phyloP scores from a whole-genome alignment of 2,888 invertebrate genomes.

The Drosophila eohydei region DNA sequence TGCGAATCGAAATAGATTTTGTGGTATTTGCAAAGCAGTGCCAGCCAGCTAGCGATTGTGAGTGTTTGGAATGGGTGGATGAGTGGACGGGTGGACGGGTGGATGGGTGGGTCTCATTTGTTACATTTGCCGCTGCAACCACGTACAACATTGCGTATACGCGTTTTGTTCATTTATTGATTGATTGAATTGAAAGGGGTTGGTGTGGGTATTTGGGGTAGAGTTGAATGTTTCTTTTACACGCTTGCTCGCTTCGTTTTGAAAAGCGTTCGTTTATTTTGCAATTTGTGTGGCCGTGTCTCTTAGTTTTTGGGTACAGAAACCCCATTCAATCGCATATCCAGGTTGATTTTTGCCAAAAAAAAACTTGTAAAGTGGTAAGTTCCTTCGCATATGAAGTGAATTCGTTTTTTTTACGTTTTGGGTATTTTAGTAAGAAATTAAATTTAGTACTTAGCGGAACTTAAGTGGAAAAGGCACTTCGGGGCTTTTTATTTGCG shows the following conservation, averaged over 20 bases:
- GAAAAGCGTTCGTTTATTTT: constrained; percentile 57
- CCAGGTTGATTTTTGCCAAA: constrained; percentile 49
- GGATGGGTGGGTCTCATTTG: constrained; percentile 65
- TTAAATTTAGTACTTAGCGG: constrained; percentile 70
- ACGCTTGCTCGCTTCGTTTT: constrained; percentile 53
- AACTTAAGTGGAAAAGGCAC: constrained; percentile 32
- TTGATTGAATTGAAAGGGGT: constrained; percentile 60
- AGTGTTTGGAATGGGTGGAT: constrained; percentile 30
- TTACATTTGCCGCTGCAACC: constrained; percentile 61
- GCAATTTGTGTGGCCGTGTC: constrained; percentile 53
- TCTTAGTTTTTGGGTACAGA: constrained; percentile 24
- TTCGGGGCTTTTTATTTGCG: constrained; percentile 53
- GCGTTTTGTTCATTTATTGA: constrained; percentile 79
- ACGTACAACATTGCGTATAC: constrained; percentile 76
- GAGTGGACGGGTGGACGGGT: constrained; percentile 22
- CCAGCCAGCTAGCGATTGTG: constrained; percentile 48
- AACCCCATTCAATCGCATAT: constrained; percentile 61
- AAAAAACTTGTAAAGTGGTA: neutral
- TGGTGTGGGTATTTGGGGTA: constrained; percentile 6
- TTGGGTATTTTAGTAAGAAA: neutral
- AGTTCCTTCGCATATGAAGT: neutral
- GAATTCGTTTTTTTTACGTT: neutral
- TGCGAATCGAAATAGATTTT: constrained; percentile 82
- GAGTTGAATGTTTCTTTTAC: constrained; percentile 48
- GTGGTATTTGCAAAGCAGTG: constrained; percentile 80